These are phyloP conservation scores for Idaea straminata DNA, from an alignment of 2,888 invertebrate species.

Conservation along the genomic window DNA sequence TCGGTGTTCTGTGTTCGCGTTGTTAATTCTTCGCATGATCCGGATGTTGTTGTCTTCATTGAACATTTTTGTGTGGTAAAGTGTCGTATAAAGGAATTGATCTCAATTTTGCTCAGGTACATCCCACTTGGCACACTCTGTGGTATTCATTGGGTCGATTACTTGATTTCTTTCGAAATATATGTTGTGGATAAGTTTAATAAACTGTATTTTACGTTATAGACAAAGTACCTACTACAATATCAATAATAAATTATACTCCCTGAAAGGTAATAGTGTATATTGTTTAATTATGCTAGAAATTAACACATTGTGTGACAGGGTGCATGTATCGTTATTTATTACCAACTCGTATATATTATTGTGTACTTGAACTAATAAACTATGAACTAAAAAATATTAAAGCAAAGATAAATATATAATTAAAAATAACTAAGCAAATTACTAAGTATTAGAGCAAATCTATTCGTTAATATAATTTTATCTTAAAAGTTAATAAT, in stretches of 20 bases:
- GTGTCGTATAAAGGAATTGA: slow-evolving; percentile 53
- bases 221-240: not conserved
- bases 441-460: not conserved
- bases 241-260: not conserved
- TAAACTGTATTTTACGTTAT: not conserved
- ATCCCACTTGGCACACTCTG: slow-evolving; percentile 77
- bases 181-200: not conserved
- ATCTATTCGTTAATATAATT: not conserved
- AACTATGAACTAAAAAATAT: not conserved
- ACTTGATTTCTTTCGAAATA: not conserved
- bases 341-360: slow-evolving; percentile 14
- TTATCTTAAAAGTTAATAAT: not conserved
- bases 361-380: not conserved
- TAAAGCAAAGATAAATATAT: not conserved
- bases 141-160: slow-evolving; percentile 50
- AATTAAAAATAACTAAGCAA: not conserved
- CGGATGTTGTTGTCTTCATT: slow-evolving; percentile 69
- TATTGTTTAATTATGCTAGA: slow-evolving; percentile 25
- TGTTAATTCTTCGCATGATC: slow-evolving; percentile 75
- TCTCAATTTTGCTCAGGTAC: slow-evolving; percentile 65
- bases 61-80: slow-evolving; percentile 57
- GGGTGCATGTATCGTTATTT: slow-evolving; percentile 71
- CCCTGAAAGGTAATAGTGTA: not conserved
- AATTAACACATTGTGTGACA: slow-evolving; percentile 74
- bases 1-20: slow-evolving; percentile 73